Evolutionary conservation across 2,888 invertebrate species (phyloP).

Genomic region (Heliconius hortense): DNA sequence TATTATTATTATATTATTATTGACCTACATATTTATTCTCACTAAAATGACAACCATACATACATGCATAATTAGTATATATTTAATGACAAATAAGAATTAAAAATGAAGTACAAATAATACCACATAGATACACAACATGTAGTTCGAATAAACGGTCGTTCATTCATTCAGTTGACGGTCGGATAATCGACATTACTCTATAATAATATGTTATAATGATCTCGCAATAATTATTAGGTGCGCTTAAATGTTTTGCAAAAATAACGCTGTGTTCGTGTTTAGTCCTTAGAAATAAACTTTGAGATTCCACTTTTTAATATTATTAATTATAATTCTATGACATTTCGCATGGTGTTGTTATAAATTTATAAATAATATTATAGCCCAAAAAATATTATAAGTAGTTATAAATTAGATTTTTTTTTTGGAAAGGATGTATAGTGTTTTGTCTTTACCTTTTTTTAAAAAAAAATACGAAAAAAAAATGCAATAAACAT

Average conservation of each 20-base stretch:
- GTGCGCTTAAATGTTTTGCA: conserved; percentile 48
- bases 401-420: not conserved
- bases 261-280: conserved; percentile 36
- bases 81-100: not conserved
- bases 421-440: conserved; percentile 1
- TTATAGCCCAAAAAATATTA: not conserved
- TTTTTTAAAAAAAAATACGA: not conserved
- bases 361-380: conserved; percentile 22
- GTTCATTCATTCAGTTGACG: not conserved
- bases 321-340: conserved; percentile 18
- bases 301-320: conserved; percentile 23
- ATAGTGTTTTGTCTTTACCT: not conserved
- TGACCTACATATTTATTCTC: too few relatives aligned
- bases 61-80: not conserved
- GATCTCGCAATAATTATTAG: conserved; percentile 66
- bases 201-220: conserved; percentile 45
- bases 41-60: not conserved
- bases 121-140: too few relatives aligned
- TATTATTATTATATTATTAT: too few relatives aligned
- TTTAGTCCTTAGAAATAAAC: conserved; percentile 10
- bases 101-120: not conserved
- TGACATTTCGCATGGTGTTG: not conserved
- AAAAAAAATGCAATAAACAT: not conserved
- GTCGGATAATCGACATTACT: not conserved
- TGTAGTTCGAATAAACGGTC: not conserved